These are phyloP conservation scores for Micromesistius poutassou DNA, from an alignment of 2,797 vertebrate species.

Conservation along the genomic window DNA sequence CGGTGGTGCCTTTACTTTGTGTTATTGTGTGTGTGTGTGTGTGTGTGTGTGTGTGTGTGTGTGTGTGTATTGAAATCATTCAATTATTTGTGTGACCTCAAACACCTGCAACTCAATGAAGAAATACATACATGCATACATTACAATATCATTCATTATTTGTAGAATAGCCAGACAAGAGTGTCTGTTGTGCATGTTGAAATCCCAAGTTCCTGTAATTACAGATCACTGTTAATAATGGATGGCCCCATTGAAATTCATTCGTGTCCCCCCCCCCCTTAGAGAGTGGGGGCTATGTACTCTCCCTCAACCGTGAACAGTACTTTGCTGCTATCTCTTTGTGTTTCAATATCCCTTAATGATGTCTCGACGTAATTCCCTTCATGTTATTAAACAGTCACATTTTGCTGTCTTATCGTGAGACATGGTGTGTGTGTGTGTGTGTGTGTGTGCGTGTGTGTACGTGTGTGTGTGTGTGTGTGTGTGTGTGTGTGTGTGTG, in stretches of 20 bases:
- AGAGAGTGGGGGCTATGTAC: not conserved
- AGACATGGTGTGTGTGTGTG: not conserved
- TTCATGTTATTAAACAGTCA: constrained; percentile 1
- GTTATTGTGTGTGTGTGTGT: constrained; percentile 12
- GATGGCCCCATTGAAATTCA: constrained; percentile 3
- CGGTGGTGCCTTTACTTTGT: not conserved
- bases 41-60: constrained; percentile 10
- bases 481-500: constrained; percentile 9
- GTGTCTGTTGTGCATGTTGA: not conserved
- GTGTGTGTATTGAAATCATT: not conserved
- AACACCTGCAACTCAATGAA: constrained; percentile 2
- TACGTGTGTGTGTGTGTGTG: constrained; percentile 4
- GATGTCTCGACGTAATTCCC: constrained; percentile 1
- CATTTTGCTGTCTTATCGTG: not conserved
- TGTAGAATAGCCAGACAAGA: not conserved
- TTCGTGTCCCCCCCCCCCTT: not conserved
- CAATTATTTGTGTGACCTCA: constrained; percentile 2
- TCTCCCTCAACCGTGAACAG: not conserved
- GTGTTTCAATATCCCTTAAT: constrained; percentile 4
- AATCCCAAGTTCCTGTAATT: not conserved
- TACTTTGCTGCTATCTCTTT: not conserved
- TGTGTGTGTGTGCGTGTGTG: not conserved
- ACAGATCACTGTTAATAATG: constrained; percentile 3
- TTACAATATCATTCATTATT: constrained; percentile 4
- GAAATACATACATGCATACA: not conserved